Evolutionary conservation across 2,797 vertebrate genomes (phyloP), one percentile per base, ranked within the genome.

Genomic region (Neosilurus hyrtlii): DNA sequence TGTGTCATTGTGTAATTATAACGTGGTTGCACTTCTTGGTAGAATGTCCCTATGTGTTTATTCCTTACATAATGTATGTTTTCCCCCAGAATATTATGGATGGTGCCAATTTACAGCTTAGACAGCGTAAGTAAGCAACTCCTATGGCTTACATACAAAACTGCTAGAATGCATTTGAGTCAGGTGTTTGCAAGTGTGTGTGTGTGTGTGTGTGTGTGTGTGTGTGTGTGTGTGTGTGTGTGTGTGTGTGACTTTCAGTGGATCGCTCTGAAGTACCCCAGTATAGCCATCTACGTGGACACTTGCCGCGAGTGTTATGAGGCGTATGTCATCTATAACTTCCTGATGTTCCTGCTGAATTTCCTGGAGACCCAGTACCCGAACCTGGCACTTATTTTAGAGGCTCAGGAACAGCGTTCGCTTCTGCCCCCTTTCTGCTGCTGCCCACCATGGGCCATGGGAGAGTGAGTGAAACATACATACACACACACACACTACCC

Each of bases 91-190:
- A 98, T 99, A 92, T 93, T 99, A 79, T 99, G 98, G 97, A 99
- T 99, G 97, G 98, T 99, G 78, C 98, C 97, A 43, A 99, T 99
- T 92, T 99, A 98, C 94, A 99, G 97, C 90, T 93, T 99, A 92
- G 97, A 98, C 91, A 99, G 98, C 87, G 97, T 99, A 93, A 98
- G 98, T 97, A 89, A 24, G 86, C 51, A 20, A 51, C 54, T 63
- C 8, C 56, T 20, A 24, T 49, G 14, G 18, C 11, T 24, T 11
- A 12, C 22, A 9, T 52, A 26, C 37, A 52, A 12, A 12, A 52
- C 7, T 43, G 57, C 57, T 22, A 4, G 57, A 62, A 56, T 57
- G 15, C 30, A 20, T 20, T 57, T 22, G 16, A 30, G 24, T 6
- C 9, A 61, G 4, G 43, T 14, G 14, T 59, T 59, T 24, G 12